Evolutionary conservation across 64 coral and sea anemone genomes (phyloP).

Genomic region (Catalaphyllia jardinei): DNA sequence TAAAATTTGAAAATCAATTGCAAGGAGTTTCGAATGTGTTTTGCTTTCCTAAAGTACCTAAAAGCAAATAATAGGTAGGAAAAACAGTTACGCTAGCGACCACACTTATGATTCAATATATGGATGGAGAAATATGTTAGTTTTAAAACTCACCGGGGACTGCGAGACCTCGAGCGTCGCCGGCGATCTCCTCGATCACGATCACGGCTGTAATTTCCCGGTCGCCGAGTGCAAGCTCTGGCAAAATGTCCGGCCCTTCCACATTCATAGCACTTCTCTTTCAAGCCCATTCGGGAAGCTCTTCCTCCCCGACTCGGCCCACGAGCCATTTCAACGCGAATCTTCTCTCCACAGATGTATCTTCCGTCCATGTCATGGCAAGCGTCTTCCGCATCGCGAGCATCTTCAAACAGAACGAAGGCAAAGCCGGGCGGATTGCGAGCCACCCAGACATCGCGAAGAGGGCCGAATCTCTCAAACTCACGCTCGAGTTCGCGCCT

Average conservation of each 20-base stretch:
- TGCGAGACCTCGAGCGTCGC: neutral
- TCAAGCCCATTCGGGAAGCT: slow-evolving; percentile 69
- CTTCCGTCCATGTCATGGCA: slow-evolving; percentile 73
- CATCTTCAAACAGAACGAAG: slow-evolving; percentile 95
- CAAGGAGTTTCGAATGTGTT: no score
- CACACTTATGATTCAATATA: neutral
- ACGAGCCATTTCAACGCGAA: slow-evolving; percentile 94
- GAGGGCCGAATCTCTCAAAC: slow-evolving; percentile 79
- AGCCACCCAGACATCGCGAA: slow-evolving; percentile 99
- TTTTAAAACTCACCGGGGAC: slow-evolving; percentile 4
- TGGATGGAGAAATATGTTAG: neutral
- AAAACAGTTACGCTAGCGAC: no score
- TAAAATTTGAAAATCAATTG: no score
- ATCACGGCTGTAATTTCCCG: slow-evolving; percentile 26
- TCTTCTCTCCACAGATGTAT: slow-evolving; percentile 59
- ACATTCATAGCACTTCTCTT: slow-evolving; percentile 96
- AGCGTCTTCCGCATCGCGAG: slow-evolving; percentile 92
- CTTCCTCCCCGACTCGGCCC: slow-evolving; percentile 91
- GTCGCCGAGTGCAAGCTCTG: slow-evolving; percentile 64
- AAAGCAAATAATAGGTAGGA: no score
- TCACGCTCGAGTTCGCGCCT: slow-evolving; percentile 93
- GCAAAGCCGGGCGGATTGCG: slow-evolving; percentile 98
- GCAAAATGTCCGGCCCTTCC: slow-evolving; percentile 95
- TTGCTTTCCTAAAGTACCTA: no score
- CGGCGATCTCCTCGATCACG: slow-evolving; percentile 32